These are phyloP conservation scores for Drosophila athabasca DNA, from an alignment of 1,140 invertebrate genomes.

Conservation along the genomic window DNA sequence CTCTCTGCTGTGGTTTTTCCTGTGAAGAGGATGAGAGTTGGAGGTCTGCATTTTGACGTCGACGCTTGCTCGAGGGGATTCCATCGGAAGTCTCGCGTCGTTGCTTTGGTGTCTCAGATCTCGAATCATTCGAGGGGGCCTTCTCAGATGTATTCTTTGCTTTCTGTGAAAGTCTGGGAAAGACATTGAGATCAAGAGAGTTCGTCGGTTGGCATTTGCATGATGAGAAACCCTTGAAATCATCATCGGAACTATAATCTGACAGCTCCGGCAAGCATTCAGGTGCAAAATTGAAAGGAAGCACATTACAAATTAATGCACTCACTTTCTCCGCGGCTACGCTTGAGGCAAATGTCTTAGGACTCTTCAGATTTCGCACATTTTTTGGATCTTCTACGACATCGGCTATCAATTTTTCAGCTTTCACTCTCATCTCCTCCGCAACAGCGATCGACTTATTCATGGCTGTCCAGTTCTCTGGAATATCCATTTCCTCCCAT, in stretches of 20 bases:
- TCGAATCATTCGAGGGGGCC: background rate
- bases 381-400: too few species aligned
- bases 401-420: conserved; percentile 26
- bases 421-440: conserved; percentile 3
- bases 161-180: conserved; percentile 7
- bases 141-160: too few species aligned
- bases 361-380: too few species aligned
- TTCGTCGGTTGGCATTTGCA: background rate
- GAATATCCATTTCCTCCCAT: too few species aligned
- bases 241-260: conserved; percentile 18
- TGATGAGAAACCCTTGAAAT: conserved; percentile 21
- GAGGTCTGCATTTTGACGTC: background rate
- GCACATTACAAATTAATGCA: too few species aligned
- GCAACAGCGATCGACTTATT: conserved; percentile 22
- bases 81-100: conserved; percentile 27
- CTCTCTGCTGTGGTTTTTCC: background rate
- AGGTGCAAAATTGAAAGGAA: too few species aligned
- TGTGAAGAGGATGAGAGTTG: background rate
- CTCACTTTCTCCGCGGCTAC: background rate
- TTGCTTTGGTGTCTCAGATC: conserved; percentile 8
- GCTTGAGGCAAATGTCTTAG: too few species aligned
- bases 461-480: conserved; percentile 7
- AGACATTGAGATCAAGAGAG: background rate
- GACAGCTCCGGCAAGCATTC: conserved; percentile 2
- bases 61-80: conserved; percentile 17